Percentiles rank a stretch among this genome's conserved stretches.
These are phyloP conservation scores for Poeciliopsis occidentalis DNA, from an alignment of 2,113 vertebrate species.

Conservation along the genomic window DNA sequence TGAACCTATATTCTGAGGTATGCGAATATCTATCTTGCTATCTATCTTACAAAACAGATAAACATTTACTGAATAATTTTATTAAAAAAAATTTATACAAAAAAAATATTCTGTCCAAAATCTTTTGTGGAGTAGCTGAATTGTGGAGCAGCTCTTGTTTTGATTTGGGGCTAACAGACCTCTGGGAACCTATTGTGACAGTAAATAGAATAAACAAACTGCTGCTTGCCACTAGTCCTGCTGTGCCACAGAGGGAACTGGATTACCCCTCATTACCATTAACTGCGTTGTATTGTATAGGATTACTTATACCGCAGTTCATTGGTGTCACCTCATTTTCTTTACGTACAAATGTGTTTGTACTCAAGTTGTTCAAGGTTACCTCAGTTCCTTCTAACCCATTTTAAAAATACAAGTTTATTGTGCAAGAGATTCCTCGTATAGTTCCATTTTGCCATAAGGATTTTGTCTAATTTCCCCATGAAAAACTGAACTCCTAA, in stretches of 20 bases:
- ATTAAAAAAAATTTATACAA: neutral
- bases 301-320: neutral
- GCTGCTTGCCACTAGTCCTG: conserved; percentile 24
- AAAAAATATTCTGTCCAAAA: conserved; percentile 18
- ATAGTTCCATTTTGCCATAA: conserved; percentile 26
- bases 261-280: conserved; percentile 57
- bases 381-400: conserved; percentile 39
- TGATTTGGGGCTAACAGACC: conserved; percentile 24
- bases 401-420: conserved; percentile 10
- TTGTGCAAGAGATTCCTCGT: conserved; percentile 45
- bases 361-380: conserved; percentile 65
- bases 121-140: conserved; percentile 12
- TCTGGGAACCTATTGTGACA: conserved; percentile 46
- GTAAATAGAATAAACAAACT: conserved; percentile 56
- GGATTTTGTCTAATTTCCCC: conserved; percentile 34
- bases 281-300: conserved; percentile 2
- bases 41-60: too few species aligned
- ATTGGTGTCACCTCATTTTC: neutral
- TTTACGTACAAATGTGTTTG: neutral
- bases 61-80: neutral
- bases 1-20: neutral
- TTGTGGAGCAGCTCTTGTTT: conserved; percentile 33
- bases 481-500: conserved; percentile 51
- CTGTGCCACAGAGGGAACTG: conserved; percentile 27
- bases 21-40: neutral